Percentiles rank a stretch among this genome's conserved stretches.
Conservation (phyloP, 2,888 invertebrate species). For the Trissolcus japonicus region DNA sequence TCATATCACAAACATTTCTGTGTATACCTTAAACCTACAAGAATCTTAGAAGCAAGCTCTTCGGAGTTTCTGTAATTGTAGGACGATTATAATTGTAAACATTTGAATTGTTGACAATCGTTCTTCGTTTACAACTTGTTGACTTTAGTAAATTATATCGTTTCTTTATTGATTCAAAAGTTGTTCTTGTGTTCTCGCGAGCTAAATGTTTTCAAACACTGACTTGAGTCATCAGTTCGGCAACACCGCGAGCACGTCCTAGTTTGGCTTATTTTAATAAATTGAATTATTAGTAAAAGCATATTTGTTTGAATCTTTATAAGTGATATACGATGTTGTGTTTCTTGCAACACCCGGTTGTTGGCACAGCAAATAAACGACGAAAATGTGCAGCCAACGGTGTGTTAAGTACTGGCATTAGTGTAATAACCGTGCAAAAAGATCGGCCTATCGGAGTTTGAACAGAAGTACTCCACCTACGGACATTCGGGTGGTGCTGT, state of each 20-base stretch:
- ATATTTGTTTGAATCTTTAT: constrained; percentile 15
- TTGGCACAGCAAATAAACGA: constrained; percentile 67
- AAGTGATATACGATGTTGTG: constrained; percentile 19
- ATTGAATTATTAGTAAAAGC: neutral
- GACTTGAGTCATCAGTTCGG: neutral
- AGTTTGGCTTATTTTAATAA: neutral
- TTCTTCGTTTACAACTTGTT: neutral
- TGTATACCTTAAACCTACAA: constrained; percentile 45
- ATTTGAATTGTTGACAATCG: neutral
- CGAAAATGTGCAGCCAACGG: constrained; percentile 69
- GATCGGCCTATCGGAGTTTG: constrained; percentile 62
- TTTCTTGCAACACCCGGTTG: constrained; percentile 65
- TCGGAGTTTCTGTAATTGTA: constrained; percentile 38
- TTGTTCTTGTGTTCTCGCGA: neutral
- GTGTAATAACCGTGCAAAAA: constrained; percentile 75
- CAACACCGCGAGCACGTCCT: neutral
- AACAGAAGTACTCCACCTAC: constrained; percentile 65
- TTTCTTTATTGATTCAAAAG: neutral
- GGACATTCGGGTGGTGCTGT: constrained; percentile 49
- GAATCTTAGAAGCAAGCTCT: constrained; percentile 13
- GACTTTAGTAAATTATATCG: neutral
- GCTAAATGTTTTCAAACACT: neutral
- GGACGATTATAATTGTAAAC: neutral
- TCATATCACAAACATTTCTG: constrained; percentile 57
- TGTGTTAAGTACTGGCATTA: constrained; percentile 75